These are phyloP conservation scores for Dromiciops gliroides DNA, from an alignment of 2,113 vertebrate genomes.

Conservation along the genomic window DNA sequence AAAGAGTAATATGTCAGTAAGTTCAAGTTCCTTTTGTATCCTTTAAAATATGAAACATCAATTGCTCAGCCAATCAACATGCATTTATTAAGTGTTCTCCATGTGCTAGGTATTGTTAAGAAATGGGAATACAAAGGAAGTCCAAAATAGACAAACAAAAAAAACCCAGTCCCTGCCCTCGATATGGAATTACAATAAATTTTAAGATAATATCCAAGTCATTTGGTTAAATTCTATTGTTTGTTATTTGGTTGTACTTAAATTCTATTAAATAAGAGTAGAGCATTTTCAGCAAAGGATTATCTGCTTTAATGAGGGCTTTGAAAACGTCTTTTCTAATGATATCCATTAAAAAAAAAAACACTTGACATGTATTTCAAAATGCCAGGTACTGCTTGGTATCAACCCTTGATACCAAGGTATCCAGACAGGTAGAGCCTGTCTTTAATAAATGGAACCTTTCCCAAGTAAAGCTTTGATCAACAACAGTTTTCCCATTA, in stretches of 20 bases:
- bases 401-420: neutral
- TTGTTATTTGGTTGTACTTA: slow-evolving; percentile 37
- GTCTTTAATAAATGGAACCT: neutral
- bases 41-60: neutral
- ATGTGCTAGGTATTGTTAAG: neutral
- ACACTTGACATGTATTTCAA: slow-evolving; percentile 44
- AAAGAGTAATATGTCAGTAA: slow-evolving; percentile 20
- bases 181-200: slow-evolving; percentile 4
- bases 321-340: neutral
- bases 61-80: neutral
- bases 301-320: neutral
- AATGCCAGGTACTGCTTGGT: slow-evolving; percentile 17
- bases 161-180: neutral
- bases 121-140: neutral
- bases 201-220: neutral
- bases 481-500: neutral
- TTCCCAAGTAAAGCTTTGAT: neutral
- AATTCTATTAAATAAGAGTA: slow-evolving; percentile 36
- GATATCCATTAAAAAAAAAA: neutral
- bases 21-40: slow-evolving; percentile 7
- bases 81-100: neutral
- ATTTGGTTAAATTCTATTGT: no score
- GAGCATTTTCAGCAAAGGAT: slow-evolving; percentile 8
- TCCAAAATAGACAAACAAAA: neutral
- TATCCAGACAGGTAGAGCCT: no score